phyloP scores from a whole-genome alignment of 2,113 vertebrate species.

The Lontra canadensis region DNA sequence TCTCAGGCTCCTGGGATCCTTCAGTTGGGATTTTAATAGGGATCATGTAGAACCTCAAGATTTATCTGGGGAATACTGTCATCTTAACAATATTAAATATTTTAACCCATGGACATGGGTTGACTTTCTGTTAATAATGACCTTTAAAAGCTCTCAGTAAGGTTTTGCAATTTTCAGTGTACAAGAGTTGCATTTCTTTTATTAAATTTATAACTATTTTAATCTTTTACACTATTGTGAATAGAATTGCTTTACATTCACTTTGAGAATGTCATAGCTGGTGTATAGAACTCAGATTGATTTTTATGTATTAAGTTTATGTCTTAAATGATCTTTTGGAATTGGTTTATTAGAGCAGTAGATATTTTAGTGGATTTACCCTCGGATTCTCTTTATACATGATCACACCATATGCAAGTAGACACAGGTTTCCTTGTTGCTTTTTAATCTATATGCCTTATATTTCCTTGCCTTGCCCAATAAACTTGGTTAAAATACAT shows the following conservation, averaged over 20 bases:
- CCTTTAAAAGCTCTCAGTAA: neutral
- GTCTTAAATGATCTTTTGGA: neutral
- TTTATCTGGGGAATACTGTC: neutral
- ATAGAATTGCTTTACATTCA: neutral
- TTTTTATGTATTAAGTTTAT: neutral
- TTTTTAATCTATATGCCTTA: neutral
- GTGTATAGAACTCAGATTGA: neutral
- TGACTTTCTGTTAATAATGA: neutral
- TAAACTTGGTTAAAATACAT: neutral
- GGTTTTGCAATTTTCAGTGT: neutral
- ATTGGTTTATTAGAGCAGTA: neutral
- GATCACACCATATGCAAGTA: neutral
- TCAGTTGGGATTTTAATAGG: neutral
- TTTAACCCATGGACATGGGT: neutral
- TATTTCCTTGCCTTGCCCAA: neutral
- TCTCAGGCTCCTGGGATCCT: too few species aligned
- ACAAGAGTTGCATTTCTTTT: neutral
- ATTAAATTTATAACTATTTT: neutral
- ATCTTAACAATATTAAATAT: neutral
- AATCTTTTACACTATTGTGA: neutral
- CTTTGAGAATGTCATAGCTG: neutral
- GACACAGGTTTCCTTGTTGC: neutral
- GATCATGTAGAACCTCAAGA: neutral
- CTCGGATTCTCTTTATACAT: neutral
- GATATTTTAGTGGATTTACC: neutral